Evolutionary conservation across 2,113 vertebrate genomes (phyloP).

Genomic region (Pseudorhombus dupliciocellatus): DNA sequence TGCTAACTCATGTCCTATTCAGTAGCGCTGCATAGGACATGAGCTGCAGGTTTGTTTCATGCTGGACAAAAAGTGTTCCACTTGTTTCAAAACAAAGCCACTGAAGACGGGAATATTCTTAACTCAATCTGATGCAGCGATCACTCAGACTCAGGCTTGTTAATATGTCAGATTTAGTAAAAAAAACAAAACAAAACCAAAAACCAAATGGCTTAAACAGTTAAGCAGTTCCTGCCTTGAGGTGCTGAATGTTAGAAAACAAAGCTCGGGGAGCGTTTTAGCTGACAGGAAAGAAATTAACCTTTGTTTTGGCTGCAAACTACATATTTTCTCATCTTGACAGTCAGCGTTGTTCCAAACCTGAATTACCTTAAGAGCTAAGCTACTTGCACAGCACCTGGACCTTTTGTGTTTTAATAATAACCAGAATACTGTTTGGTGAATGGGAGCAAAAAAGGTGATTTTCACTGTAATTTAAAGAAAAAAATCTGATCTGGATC

Average conservation of each 20-base stretch:
- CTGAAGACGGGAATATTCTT: not conserved
- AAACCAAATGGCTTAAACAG: not conserved
- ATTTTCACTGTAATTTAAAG: too few relatives aligned
- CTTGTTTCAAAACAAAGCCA: not conserved
- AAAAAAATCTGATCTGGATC: too few relatives aligned
- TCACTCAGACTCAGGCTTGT: too few relatives aligned
- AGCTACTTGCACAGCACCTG: too few relatives aligned
- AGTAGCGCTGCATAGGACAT: constrained; percentile 38
- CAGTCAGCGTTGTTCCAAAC: not conserved
- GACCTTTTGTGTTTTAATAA: too few relatives aligned
- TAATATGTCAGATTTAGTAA: too few relatives aligned
- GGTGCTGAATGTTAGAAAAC: too few relatives aligned
- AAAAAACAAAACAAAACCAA: too few relatives aligned
- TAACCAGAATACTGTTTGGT: too few relatives aligned
- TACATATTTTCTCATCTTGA: not conserved
- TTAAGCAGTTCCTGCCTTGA: not conserved
- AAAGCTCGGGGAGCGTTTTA: too few relatives aligned
- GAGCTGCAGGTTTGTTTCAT: constrained; percentile 16
- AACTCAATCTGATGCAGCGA: not conserved
- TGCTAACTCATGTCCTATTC: constrained; percentile 44
- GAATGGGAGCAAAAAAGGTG: too few relatives aligned
- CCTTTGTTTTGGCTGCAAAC: not conserved
- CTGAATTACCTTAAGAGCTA: not conserved
- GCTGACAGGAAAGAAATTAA: too few relatives aligned
- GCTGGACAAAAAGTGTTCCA: not conserved